phyloP scores from a whole-genome alignment of 2,797 vertebrate genomes.

The Gallinago stenura region DNA sequence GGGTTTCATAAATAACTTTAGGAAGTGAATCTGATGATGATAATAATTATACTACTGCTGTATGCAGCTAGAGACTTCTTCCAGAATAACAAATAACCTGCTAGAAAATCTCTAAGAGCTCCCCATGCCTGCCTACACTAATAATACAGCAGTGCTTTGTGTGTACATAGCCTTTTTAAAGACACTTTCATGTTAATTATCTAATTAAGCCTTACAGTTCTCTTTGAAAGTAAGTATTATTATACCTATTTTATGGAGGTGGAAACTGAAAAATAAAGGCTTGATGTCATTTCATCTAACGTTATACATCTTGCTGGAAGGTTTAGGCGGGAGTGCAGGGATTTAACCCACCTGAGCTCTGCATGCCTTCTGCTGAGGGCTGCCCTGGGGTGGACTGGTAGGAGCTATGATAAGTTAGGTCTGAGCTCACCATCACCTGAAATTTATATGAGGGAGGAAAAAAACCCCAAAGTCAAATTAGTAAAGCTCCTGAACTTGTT shows the following conservation, averaged over 20 bases:
- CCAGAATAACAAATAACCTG: slow-evolving; percentile 67
- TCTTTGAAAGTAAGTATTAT: slow-evolving; percentile 52
- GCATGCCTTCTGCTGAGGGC: background rate
- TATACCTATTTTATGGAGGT: slow-evolving; percentile 36
- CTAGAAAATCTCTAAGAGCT: slow-evolving; percentile 68
- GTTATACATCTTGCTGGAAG: background rate
- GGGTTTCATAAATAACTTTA: slow-evolving; percentile 71
- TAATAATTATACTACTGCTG: slow-evolving; percentile 66
- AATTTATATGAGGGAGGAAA: background rate
- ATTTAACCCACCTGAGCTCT: background rate
- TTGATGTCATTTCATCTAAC: background rate
- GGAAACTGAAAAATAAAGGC: slow-evolving; percentile 44
- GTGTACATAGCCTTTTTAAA: slow-evolving; percentile 59
- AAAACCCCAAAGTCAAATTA: background rate
- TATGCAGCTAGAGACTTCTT: slow-evolving; percentile 64
- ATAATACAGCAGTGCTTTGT: slow-evolving; percentile 68
- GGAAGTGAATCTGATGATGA: slow-evolving; percentile 73
- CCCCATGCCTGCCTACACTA: slow-evolving; percentile 63
- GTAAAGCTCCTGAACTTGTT: background rate
- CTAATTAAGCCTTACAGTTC: slow-evolving; percentile 67
- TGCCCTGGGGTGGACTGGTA: background rate
- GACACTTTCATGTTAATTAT: slow-evolving; percentile 64
- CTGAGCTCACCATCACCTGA: background rate
- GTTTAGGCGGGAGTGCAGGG: background rate
- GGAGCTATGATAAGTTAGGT: background rate